Conservation (phyloP, 2,888 invertebrate species). For the Melolontha melolontha region DNA sequence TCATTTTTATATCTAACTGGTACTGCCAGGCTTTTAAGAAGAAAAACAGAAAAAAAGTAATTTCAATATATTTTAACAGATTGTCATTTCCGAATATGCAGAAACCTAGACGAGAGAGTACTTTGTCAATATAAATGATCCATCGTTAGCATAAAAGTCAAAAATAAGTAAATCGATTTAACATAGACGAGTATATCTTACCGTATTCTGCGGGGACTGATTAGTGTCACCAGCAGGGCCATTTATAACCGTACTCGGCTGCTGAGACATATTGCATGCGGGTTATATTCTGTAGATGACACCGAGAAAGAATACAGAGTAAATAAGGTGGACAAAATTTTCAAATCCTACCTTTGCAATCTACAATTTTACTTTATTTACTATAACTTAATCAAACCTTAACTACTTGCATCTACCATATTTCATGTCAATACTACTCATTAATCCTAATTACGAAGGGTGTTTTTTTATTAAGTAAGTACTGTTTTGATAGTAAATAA, state of each 20-base stretch:
- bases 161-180: slow-evolving; percentile 7
- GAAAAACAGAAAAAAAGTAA: neutral
- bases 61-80: too few species aligned
- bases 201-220: slow-evolving; percentile 39
- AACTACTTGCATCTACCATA: too few species aligned
- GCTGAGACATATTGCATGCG: slow-evolving; percentile 47
- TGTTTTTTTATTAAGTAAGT: too few species aligned
- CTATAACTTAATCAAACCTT: too few species aligned
- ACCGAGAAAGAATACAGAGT: slow-evolving; percentile 24
- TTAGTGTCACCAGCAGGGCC: slow-evolving; percentile 45
- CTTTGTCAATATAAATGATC: neutral
- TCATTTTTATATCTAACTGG: slow-evolving; percentile 8
- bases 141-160: slow-evolving; percentile 26
- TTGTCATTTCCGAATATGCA: neutral
- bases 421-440: too few species aligned
- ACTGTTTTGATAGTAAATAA: too few species aligned
- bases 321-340: neutral
- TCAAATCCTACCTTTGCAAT: slow-evolving; percentile 1
- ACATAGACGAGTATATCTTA: slow-evolving; percentile 18
- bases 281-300: slow-evolving; percentile 28
- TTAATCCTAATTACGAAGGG: too few species aligned
- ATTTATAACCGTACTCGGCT: slow-evolving; percentile 47
- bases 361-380: slow-evolving; percentile 4
- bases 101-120: neutral
- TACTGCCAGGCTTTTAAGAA: slow-evolving; percentile 9